phyloP scores from a whole-genome alignment of 2,888 invertebrate genomes.

The Nesidiocoris tenuis region DNA sequence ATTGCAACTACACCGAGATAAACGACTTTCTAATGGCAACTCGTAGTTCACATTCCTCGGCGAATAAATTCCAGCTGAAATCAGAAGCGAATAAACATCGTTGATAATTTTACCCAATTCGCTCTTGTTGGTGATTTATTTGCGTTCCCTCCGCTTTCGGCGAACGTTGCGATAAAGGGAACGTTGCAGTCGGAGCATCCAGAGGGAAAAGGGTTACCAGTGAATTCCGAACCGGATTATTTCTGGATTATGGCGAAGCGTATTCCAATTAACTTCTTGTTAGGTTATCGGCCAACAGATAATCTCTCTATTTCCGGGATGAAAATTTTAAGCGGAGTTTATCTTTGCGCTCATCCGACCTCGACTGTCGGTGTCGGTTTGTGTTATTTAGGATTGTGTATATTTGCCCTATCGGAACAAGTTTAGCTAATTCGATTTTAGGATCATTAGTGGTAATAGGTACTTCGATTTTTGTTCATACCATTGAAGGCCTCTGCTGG shows the following conservation, averaged over 20 bases:
- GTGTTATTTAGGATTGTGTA: too few relatives aligned
- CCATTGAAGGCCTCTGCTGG: too few relatives aligned
- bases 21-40: not conserved
- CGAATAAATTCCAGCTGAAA: not conserved
- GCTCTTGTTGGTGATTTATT: not conserved
- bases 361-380: not conserved
- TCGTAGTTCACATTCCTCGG: not conserved
- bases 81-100: not conserved
- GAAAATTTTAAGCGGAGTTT: constrained; percentile 27
- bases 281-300: constrained; percentile 28
- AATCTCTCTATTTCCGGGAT: constrained; percentile 28
- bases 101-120: not conserved
- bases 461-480: too few relatives aligned
- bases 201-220: not conserved
- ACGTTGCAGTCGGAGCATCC: not conserved
- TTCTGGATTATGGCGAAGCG: constrained; percentile 29
- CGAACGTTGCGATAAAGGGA: not conserved
- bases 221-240: constrained; percentile 26
- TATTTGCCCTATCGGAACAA: too few relatives aligned
- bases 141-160: not conserved
- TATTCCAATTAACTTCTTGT: constrained; percentile 34
- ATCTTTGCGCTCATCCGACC: not conserved
- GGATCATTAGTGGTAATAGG: too few relatives aligned
- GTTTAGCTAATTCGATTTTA: too few relatives aligned
- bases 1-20: not conserved